Percentiles rank a stretch among this genome's conserved stretches.
phyloP scores from a whole-genome alignment of 2,888 invertebrate species.

The Epistrophella euchroma region DNA sequence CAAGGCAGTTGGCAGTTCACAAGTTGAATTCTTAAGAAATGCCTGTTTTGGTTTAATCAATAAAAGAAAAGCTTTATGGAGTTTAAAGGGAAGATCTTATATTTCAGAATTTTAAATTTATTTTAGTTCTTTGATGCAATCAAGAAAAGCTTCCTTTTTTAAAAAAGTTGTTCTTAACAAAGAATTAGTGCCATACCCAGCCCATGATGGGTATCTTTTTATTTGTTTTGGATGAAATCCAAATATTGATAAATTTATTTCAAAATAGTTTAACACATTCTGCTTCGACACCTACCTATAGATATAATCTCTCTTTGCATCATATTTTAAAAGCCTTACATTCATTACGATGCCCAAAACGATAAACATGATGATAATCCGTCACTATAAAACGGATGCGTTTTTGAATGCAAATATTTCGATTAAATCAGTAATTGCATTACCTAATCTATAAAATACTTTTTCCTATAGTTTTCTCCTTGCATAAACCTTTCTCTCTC shows the following conservation, averaged over 20 bases:
- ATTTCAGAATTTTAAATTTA: no score
- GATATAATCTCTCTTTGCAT: no score
- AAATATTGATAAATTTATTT: constrained; percentile 31
- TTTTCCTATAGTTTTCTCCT: not conserved
- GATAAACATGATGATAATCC: constrained; percentile 31
- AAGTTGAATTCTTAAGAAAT: not conserved
- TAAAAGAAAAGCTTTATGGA: not conserved
- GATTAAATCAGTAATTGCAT: constrained; percentile 61
- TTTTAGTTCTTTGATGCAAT: no score
- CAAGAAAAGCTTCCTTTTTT: no score
- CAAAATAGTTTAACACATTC: constrained; percentile 5
- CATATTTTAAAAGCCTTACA: constrained; percentile 17
- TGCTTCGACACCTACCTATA: constrained; percentile 12
- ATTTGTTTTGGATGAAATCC: not conserved
- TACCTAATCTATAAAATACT: constrained; percentile 55
- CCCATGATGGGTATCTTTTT: not conserved
- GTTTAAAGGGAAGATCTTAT: not conserved
- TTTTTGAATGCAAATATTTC: constrained; percentile 52
- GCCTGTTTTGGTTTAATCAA: not conserved
- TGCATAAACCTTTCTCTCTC: not conserved
- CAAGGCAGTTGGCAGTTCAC: no score
- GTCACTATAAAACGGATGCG: constrained; percentile 43
- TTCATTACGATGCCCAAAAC: constrained; percentile 24
- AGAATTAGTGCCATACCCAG: not conserved
- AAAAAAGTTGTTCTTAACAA: not conserved